Evolutionary conservation across 2,888 invertebrate genomes (phyloP), one percentile per base, ranked within the genome.

Genomic region (Leptinotarsa haldemani): DNA sequence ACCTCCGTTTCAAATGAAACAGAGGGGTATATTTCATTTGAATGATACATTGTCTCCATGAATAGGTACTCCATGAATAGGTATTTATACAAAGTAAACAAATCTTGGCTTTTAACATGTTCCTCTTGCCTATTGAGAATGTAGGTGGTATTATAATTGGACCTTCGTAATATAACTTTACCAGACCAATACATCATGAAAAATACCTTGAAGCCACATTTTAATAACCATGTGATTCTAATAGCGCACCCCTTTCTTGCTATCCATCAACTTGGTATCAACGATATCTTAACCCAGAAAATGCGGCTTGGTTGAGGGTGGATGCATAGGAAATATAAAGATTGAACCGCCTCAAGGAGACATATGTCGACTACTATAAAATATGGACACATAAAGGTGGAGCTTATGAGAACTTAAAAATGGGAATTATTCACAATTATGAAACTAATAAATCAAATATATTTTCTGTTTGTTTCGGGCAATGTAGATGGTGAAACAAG

Each of bases 371-470:
- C 65, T 74, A 50, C 72, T 56, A 80, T 80, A 77, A 83, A 82
- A 82, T 83, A 83, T 83, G 81, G 83, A 83, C 81, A 80, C 80
- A 83, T 83, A 83, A 83, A 82, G 83, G 83, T 70, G 77, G 77
- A 74, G 75, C 72, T 53, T 72, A 56, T 64, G 25, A 63, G 65
- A 71, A 58, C 67, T 67, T 56, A 64, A 64, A 65, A 71, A 74
- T 61, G 53, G 46, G 48, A 65, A 74, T 74, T 76, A 67, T 71
- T 74, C 58, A 63, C 58, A 73, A 68, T 73, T 71, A 69, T 46
- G 64, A 61, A 18, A 16, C 16, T 40, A 61, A 61, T 61, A 73
- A 70, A 75, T 75, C 65, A 70, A 30, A 40, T 61, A 25, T 40
- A 61, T 61, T 61, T 61, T 61, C 61, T 25, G 40, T 25, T 61